Conservation (phyloP, 2,113 vertebrate genomes). For the Lagopus muta region DNA sequence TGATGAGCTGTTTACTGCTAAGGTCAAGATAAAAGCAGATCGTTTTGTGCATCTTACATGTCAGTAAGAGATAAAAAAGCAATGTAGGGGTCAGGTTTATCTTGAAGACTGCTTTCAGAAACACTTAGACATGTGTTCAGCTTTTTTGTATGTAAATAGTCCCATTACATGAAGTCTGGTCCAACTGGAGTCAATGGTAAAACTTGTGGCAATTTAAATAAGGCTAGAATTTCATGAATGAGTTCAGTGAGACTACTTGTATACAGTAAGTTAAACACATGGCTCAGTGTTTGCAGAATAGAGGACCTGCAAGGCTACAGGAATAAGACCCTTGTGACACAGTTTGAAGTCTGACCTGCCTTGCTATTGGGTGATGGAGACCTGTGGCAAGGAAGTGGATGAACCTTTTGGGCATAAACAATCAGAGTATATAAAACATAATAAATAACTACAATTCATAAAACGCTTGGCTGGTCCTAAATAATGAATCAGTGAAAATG, state of each 20-base stretch:
- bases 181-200: constrained; percentile 11
- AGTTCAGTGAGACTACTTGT: constrained; percentile 38
- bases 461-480: constrained; percentile 33
- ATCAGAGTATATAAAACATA: not conserved
- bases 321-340: not conserved
- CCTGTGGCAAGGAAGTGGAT: not conserved
- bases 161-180: constrained; percentile 41
- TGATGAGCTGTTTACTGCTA: not conserved
- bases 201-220: constrained; percentile 28
- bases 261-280: constrained; percentile 22
- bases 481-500: constrained; percentile 39
- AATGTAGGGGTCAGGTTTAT: not conserved
- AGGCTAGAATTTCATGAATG: constrained; percentile 41
- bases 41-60: fast-evolving
- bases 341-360: not conserved
- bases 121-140: not conserved
- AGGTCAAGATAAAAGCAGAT: not conserved
- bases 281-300: constrained; percentile 16
- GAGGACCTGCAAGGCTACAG: not conserved
- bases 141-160: constrained; percentile 64
- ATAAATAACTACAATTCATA: constrained; percentile 31
- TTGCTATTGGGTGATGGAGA: not conserved
- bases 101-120: not conserved
- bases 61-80: not conserved
- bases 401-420: constrained; percentile 24